Evolutionary conservation across 2,797 vertebrate species (phyloP).

Genomic region (Microcaecilia unicolor): DNA sequence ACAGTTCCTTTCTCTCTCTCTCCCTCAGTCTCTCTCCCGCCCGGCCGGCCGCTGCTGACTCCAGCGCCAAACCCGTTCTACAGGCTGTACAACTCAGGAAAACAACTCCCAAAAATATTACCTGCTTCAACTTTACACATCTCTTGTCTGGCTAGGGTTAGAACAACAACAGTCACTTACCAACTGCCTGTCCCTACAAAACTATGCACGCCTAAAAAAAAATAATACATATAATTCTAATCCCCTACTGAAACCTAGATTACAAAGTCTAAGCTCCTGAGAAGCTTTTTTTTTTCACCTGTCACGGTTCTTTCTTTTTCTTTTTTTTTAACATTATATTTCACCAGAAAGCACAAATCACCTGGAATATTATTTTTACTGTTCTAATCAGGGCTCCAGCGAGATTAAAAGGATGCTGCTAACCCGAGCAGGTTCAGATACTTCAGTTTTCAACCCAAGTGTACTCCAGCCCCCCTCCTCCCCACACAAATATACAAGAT

Average conservation of each 20-base stretch:
- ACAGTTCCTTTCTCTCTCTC: not conserved
- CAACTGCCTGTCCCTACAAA: slow-evolving; percentile 38
- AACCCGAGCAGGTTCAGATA: too few relatives aligned
- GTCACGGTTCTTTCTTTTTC: not conserved
- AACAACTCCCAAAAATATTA: slow-evolving; percentile 51
- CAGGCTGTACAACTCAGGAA: slow-evolving; percentile 71
- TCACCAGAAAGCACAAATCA: not conserved
- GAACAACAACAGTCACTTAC: slow-evolving; percentile 46
- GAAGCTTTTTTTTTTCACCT: not conserved
- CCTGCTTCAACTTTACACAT: slow-evolving; percentile 48
- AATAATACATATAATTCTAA: slow-evolving; percentile 8
- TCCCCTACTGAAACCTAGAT: slow-evolving; percentile 16
- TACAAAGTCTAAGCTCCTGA: slow-evolving; percentile 1
- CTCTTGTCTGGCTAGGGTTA: slow-evolving; percentile 24
- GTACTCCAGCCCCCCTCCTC: too few relatives aligned
- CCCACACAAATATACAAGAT: too few relatives aligned
- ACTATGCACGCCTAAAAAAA: slow-evolving; percentile 16
- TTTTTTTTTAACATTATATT: not conserved
- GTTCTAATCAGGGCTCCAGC: too few relatives aligned
- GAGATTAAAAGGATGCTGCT: too few relatives aligned
- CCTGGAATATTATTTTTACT: too few relatives aligned
- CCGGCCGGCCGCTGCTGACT: slow-evolving; percentile 25
- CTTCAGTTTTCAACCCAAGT: too few relatives aligned
- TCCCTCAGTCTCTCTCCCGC: slow-evolving; percentile 6
- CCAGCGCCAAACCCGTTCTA: slow-evolving; percentile 74